Conservation (phyloP, 1,140 invertebrate genomes). For the Lithobius niger region DNA sequence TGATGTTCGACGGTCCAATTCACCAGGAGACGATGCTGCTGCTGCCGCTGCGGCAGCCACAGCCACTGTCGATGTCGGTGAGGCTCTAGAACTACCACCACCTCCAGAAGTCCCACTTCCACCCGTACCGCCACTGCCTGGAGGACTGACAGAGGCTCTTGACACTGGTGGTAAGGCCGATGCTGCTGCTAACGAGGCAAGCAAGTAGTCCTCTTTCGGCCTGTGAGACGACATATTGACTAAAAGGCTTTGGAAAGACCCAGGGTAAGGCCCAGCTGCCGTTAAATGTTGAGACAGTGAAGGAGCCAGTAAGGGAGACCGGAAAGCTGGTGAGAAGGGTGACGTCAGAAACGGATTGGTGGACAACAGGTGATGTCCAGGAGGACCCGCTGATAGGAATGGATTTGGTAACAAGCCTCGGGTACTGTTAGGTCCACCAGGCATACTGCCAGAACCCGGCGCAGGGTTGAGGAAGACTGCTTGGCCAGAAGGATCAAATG, state of each 20-base stretch:
- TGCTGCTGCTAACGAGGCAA: background rate
- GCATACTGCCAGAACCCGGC: conserved; percentile 16
- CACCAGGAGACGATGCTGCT: conserved; percentile 11
- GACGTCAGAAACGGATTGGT: background rate
- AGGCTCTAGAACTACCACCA: too few relatives aligned
- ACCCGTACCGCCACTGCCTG: background rate
- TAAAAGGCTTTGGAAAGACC: background rate
- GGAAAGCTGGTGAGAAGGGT: background rate
- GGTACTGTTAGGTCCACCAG: too few relatives aligned
- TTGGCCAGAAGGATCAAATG: conserved; percentile 43
- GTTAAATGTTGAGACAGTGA: too few relatives aligned
- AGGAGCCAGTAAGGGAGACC: too few relatives aligned
- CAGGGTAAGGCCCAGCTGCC: too few relatives aligned
- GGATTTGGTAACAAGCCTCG: background rate
- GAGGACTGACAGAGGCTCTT: background rate
- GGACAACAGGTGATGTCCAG: background rate
- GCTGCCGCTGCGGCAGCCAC: conserved; percentile 24
- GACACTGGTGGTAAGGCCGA: background rate
- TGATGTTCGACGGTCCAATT: conserved; percentile 59
- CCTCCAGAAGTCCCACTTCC: background rate
- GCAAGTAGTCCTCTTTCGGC: background rate
- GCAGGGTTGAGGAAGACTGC: conserved; percentile 20
- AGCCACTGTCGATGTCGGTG: conserved; percentile 11
- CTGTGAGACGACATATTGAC: background rate
- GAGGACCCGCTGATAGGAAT: background rate